A percentile compares a stretch with the other conserved stretches of the same genome.
These are phyloP conservation scores for Gymnarchus niloticus DNA, from an alignment of 2,113 vertebrate species.

Conservation along the genomic window DNA sequence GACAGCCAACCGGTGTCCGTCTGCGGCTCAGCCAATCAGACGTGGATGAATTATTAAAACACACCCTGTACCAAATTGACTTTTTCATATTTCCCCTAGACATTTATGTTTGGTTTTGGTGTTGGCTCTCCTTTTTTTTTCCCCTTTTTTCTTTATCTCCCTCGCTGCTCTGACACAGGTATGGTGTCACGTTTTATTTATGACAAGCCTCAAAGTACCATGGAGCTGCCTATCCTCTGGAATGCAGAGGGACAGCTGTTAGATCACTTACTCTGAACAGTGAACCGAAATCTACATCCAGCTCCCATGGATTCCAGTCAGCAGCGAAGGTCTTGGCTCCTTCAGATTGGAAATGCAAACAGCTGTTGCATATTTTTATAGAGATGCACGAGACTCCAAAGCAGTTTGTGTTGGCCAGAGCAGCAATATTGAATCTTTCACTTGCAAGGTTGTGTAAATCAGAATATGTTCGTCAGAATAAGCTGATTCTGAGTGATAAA, in stretches of 20 bases:
- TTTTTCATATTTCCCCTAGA: background rate
- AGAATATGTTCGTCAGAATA: background rate
- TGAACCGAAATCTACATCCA: background rate
- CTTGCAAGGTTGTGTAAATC: no score
- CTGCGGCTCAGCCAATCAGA: background rate
- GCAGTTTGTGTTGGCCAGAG: background rate
- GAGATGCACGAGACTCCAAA: background rate
- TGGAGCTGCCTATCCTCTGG: background rate
- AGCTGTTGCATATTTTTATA: background rate
- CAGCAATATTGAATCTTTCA: background rate
- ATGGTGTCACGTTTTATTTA: constrained; percentile 7
- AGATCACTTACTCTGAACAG: background rate
- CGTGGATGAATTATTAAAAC: background rate
- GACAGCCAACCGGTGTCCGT: no score
- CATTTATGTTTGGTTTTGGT: background rate
- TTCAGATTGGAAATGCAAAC: background rate
- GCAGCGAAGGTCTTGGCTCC: background rate
- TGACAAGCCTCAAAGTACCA: background rate
- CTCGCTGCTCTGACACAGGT: background rate
- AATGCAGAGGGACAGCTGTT: background rate
- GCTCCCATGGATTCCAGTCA: background rate
- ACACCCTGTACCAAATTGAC: background rate
- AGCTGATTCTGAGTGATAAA: background rate
- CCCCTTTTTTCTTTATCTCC: background rate
- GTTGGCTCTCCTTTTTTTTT: background rate